Conservation (phyloP, 2,797 vertebrate species). For the Falco naumanni region DNA sequence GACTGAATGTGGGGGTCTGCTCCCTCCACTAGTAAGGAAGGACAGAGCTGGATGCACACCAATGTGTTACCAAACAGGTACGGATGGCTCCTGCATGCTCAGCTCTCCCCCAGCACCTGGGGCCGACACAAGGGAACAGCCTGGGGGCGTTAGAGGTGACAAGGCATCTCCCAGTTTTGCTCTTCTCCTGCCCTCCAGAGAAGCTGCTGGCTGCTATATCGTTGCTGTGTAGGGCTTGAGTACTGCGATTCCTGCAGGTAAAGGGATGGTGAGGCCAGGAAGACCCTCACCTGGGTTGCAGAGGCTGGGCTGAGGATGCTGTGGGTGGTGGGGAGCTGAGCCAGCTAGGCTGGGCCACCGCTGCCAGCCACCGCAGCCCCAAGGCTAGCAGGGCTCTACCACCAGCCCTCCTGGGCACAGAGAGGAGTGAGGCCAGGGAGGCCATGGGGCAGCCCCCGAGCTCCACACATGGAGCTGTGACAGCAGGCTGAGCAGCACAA, state of each 20-base stretch:
- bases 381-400: background rate
- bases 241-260: background rate
- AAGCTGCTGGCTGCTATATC: background rate
- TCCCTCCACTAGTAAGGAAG: background rate
- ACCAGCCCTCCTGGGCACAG: background rate
- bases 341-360: rapidly evolving
- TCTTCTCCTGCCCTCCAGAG: background rate
- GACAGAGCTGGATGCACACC: background rate
- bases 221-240: background rate
- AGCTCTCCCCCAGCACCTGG: background rate
- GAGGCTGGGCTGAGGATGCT: background rate
- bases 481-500: background rate
- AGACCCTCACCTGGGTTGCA: background rate
- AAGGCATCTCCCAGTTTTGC: background rate
- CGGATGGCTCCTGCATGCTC: background rate
- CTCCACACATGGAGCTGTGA: rapidly evolving
- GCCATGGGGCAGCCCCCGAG: background rate
- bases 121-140: background rate
- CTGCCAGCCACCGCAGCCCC: rapidly evolving
- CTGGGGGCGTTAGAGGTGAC: background rate
- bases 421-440: background rate
- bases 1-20: background rate
- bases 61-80: background rate
- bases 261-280: background rate
- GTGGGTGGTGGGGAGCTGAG: background rate